These are phyloP conservation scores for Dipodomys merriami DNA, from an alignment of 2,113 vertebrate species.

Conservation along the genomic window DNA sequence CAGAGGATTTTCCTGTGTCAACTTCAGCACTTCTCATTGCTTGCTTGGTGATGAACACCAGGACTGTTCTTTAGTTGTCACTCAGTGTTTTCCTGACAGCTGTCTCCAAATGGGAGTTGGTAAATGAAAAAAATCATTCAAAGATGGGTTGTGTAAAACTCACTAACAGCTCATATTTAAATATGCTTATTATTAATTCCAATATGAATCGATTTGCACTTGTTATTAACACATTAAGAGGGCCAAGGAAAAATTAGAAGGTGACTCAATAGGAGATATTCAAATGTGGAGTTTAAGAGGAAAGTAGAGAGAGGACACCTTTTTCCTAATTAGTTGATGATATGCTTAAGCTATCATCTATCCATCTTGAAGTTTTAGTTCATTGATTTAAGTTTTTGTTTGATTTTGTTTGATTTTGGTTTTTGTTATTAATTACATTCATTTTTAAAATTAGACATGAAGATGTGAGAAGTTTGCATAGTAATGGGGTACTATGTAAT, in stretches of 20 bases:
- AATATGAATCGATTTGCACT: slow-evolving; percentile 57
- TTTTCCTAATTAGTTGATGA: not conserved
- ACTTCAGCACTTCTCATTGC: not conserved
- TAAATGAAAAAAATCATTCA: not conserved
- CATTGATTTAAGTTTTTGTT: not conserved
- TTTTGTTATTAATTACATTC: not conserved
- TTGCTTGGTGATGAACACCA: not conserved
- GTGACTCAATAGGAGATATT: slow-evolving; percentile 47
- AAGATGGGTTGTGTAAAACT: slow-evolving; percentile 47
- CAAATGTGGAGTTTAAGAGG: not conserved
- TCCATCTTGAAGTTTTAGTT: not conserved
- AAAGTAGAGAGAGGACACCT: not conserved
- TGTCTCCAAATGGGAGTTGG: not conserved
- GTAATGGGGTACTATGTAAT: not conserved
- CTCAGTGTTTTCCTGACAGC: not conserved
- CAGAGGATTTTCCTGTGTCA: not conserved
- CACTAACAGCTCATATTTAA: slow-evolving; percentile 64
- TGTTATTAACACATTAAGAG: slow-evolving; percentile 64
- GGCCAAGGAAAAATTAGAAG: slow-evolving; percentile 65
- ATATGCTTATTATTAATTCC: slow-evolving; percentile 62
- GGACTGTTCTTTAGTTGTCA: not conserved
- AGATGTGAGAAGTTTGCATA: not conserved
- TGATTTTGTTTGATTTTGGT: no score
- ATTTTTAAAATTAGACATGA: not conserved
- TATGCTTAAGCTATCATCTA: not conserved